Base-by-base conservation (phyloP, 2,888 invertebrate genomes). In the Luffia ferchaultella region DNA sequence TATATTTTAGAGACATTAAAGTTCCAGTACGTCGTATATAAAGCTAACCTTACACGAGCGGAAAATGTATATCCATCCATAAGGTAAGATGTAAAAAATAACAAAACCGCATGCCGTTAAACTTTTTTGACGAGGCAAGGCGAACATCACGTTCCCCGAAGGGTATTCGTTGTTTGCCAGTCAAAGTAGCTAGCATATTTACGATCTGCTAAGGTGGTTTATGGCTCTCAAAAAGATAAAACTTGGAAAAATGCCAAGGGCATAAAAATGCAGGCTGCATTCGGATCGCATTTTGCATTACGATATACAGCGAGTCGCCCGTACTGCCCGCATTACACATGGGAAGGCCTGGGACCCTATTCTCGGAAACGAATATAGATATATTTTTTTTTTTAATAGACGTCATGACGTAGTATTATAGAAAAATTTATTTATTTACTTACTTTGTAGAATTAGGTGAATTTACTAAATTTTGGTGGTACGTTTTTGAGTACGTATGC, bases 171-270 rank as follows among this genome's bases (percentile, higher is more conserved):
- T 12, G 30, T 30, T 30, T 12, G 30, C 30, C 30, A 30, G 30
- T 30, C 30, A 63, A 60, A 63, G 62, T 64, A 65, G 64, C 62
- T 63, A 53, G 60, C 63, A 66, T 71, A 70, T 68, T 67, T 68
- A 70, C 61, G 66, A 58, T 62, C 56, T 53, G 57, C 55, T 62
- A 62, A 67, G 46, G 56, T 53, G 56, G 52, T 56, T 56, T 56
- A 57, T 56, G 53, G 54, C 43, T 49, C 44, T 57, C 56, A 61
- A 61, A 61, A 64, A 68, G 70, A 69, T 71, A 70, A 70, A 67
- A 63, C 63, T 73, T 74, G 73, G 74, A 73, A 60, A 56, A 58
- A 60, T 57, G 73, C 73, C 75, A 75, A 67, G 57, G 60, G 60
- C 46, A 58, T 61, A 60, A 63, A 67, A 64, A 64, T 64, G 61